A percentile compares a stretch with the other conserved stretches of the same genome.
phyloP scores from a whole-genome alignment of 2,113 vertebrate genomes.

The Corydoras sp. region DNA sequence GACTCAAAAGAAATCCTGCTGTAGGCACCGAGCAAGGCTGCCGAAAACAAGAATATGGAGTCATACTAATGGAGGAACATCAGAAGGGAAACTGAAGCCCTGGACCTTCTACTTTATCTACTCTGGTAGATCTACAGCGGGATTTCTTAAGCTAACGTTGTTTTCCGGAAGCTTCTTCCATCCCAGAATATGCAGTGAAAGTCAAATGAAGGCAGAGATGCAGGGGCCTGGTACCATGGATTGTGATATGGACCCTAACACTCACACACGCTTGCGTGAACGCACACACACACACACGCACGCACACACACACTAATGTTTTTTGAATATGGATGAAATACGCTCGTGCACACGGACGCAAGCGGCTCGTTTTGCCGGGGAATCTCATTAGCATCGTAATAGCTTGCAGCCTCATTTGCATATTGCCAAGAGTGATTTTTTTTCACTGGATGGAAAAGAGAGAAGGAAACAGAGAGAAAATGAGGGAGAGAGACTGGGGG shows the following conservation, averaged over 20 bases:
- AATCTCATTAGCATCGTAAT: constrained; percentile 80
- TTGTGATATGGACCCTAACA: background rate
- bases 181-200: too few species aligned
- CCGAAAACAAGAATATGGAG: too few species aligned
- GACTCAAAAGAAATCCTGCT: too few species aligned
- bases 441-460: constrained; percentile 53
- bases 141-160: too few species aligned
- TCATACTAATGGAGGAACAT: too few species aligned
- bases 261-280: background rate
- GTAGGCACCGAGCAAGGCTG: too few species aligned
- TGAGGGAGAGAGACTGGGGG: constrained; percentile 34
- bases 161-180: too few species aligned
- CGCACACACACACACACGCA: background rate
- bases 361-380: constrained; percentile 70
- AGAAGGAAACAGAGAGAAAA: constrained; percentile 6
- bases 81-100: too few species aligned
- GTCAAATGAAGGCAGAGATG: background rate
- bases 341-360: constrained; percentile 60
- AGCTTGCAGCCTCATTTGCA: constrained; percentile 78
- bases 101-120: too few species aligned
- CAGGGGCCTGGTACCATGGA: background rate
- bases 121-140: too few species aligned
- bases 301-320: constrained; percentile 55
- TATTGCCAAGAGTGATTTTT: constrained; percentile 71
- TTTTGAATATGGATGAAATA: constrained; percentile 76